Evolutionary conservation across 2,797 vertebrate genomes (phyloP).

Genomic region (Sardinella longiceps): DNA sequence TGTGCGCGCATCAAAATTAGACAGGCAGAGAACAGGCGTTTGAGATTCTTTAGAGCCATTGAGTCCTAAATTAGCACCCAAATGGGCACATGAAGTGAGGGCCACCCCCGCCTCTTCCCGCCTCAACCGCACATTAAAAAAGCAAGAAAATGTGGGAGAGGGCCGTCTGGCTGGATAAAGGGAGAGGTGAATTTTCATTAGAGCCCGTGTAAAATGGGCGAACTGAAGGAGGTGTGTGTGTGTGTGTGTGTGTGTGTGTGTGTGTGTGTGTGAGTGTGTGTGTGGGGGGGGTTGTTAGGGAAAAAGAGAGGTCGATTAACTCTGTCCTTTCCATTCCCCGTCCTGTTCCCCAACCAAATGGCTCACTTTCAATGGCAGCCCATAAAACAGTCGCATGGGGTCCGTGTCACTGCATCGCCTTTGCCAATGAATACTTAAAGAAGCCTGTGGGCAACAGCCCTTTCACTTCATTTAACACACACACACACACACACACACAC

Average conservation of each 20-base stretch:
- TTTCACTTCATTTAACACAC: conserved; percentile 27
- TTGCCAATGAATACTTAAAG: conserved; percentile 67
- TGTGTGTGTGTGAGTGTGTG: too few species aligned
- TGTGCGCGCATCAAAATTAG: not conserved
- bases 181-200: conserved; percentile 37
- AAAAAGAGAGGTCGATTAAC: not conserved
- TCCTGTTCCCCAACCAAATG: conserved; percentile 33
- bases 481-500: conserved; percentile 27
- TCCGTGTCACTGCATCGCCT: conserved; percentile 59
- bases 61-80: not conserved
- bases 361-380: conserved; percentile 54
- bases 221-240: not conserved
- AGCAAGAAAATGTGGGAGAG: conserved; percentile 6
- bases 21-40: not conserved
- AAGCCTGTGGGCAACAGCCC: not conserved
- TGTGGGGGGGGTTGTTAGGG: not conserved
- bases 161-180: not conserved
- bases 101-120: not conserved
- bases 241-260: too few species aligned
- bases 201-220: conserved; percentile 40
- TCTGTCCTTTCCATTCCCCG: conserved; percentile 21
- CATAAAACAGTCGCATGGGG: conserved; percentile 60
- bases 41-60: not conserved
- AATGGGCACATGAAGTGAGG: not conserved
- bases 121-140: not conserved